Base-by-base conservation (phyloP, 1,140 invertebrate genomes). In the Drosophila orosa region DNA sequence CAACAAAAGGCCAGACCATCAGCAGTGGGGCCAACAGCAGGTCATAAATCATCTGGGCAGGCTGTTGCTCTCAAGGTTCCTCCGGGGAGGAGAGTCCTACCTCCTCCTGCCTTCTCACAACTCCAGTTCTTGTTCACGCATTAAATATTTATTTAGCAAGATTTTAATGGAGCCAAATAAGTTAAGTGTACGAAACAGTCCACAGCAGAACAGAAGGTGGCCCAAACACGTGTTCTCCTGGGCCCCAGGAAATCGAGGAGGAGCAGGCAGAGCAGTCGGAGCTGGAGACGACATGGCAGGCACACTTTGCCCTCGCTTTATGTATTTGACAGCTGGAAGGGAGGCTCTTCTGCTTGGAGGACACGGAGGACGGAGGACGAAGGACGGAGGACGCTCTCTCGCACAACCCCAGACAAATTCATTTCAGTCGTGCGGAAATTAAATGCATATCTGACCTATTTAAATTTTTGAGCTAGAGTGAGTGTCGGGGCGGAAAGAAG, bases 111-210 rank as follows among this genome's bases (percentile, higher is more conserved):
- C 27, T 22, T 42, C 19, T 13, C 39, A 27, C 66, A 52, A 59
- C 68, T 39, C 58, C 81, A 63, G 80, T 80, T 86, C 61, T 85
- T 86, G 78, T 85, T 86, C 82, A 78, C 82, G 82, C 82, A 85
- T 86, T 85, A 85, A 85, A 85, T 85, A 85, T 85, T 85, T 85
- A 85, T 85, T 85, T 82, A 85, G 82, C 78, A 86, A 75, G 82
- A 85, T 85, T 85, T 85, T 86, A 85, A 85, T 85, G 82, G 82
- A 86, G 82, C 78, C 78, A 78, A 82, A 81, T 78, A 85, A 85
- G 82, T 78, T 85, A 81, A 85, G 81, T 84, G 78, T 84, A 80
- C 67, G 56, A 59, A 67, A 42, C 74, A 76, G 55, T 77, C 52
- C 33, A 59, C 56, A 31, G 47, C 27, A 17, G n/a, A 40, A 52